A percentile compares a stretch with the other conserved stretches of the same genome.
Conservation (phyloP, 2,888 invertebrate species). For the Oscheius sp. region DNA sequence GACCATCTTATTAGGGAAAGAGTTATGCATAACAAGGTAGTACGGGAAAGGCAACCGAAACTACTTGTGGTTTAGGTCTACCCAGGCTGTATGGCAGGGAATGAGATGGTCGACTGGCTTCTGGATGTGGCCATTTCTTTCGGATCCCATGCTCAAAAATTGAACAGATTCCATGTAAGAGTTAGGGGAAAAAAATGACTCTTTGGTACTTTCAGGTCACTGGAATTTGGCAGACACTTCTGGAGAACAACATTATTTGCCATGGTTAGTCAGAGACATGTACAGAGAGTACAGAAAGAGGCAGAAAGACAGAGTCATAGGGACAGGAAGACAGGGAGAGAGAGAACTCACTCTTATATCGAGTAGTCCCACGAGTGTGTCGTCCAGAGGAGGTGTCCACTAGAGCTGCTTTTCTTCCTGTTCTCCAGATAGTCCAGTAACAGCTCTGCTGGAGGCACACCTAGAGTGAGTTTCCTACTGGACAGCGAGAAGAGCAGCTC, state of each 20-base stretch:
- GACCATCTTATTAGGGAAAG: slow-evolving; percentile 62
- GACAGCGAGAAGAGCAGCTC: too few species aligned
- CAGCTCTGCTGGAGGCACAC: too few species aligned
- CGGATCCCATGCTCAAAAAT: slow-evolving; percentile 36
- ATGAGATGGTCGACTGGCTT: slow-evolving; percentile 86
- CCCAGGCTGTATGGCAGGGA: slow-evolving; percentile 82
- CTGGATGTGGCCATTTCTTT: slow-evolving; percentile 77
- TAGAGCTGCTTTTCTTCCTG: too few species aligned
- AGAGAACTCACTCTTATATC: too few species aligned
- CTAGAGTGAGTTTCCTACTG: too few species aligned
- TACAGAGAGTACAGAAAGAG: too few species aligned
- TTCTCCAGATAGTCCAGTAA: too few species aligned
- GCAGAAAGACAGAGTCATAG: too few species aligned
- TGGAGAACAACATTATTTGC: slow-evolving; percentile 84
- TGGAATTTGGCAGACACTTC: slow-evolving; percentile 86
- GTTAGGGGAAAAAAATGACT: background rate
- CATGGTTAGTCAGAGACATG: slow-evolving; percentile 77
- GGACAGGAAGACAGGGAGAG: too few species aligned
- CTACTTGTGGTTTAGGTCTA: slow-evolving; percentile 42
- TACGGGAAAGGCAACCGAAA: slow-evolving; percentile 1
- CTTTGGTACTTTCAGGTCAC: slow-evolving; percentile 70
- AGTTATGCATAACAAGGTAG: slow-evolving; percentile 50
- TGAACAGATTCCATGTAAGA: slow-evolving; percentile 48
- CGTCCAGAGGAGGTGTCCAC: too few species aligned
- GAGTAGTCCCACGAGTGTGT: too few species aligned